A percentile compares a stretch with the other conserved stretches of the same genome.
phyloP scores from a whole-genome alignment of 2,113 vertebrate genomes.

The Raja brachyura region DNA sequence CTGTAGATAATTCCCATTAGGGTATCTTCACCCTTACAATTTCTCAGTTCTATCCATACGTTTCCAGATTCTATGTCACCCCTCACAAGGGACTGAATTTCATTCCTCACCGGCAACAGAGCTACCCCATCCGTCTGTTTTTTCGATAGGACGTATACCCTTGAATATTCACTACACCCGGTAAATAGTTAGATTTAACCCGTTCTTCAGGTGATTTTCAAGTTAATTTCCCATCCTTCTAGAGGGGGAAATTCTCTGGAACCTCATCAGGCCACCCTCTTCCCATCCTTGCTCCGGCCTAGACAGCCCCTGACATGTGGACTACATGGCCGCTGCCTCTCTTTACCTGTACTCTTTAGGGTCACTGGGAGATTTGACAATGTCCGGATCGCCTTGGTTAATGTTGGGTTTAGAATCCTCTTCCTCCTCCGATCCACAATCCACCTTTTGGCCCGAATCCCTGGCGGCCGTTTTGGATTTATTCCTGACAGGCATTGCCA shows the following conservation, averaged over 20 bases:
- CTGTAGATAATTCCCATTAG: no score
- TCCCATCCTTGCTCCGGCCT: not conserved
- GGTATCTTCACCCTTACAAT: no score
- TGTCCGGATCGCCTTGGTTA: conserved; percentile 67
- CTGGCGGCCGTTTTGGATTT: conserved; percentile 48
- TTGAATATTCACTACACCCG: no score
- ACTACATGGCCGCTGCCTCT: no score
- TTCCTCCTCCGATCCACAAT: conserved; percentile 20
- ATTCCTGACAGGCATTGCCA: conserved; percentile 57
- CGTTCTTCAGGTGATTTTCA: not conserved
- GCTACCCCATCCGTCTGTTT: no score
- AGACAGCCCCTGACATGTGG: no score
- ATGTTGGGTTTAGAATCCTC: not conserved
- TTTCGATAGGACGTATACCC: no score
- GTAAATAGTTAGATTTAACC: not conserved
- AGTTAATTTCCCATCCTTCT: not conserved
- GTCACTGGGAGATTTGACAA: conserved; percentile 86
- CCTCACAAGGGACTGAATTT: no score
- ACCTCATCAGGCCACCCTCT: not conserved
- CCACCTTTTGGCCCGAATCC: conserved; percentile 43
- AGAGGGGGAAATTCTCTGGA: not conserved
- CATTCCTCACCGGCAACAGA: no score
- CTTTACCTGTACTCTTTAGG: conserved; percentile 87
- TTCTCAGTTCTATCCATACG: no score
- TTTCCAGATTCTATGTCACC: no score